Conservation (phyloP, 1,140 invertebrate genomes). For the Prorops nasuta region DNA sequence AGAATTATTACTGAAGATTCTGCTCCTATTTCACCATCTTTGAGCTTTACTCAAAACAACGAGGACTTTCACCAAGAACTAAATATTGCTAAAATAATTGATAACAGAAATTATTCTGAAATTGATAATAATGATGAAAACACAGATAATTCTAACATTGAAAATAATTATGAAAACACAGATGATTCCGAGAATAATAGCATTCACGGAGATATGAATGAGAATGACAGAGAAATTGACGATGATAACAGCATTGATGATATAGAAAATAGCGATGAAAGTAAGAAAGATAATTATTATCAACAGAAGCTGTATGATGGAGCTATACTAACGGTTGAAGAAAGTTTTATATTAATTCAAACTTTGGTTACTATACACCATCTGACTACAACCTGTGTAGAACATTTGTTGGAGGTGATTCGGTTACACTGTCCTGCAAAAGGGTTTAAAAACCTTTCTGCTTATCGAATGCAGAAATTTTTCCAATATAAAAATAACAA, state of each 20-base stretch:
- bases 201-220: background rate
- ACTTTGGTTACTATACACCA: constrained; percentile 2
- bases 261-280: background rate
- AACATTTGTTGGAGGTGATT: constrained; percentile 1
- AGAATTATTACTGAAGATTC: too few relatives aligned
- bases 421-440: constrained; percentile 1
- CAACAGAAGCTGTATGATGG: constrained; percentile 1
- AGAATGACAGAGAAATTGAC: background rate
- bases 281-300: constrained; percentile 5
- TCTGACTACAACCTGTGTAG: background rate
- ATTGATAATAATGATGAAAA: background rate
- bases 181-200: background rate
- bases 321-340: background rate
- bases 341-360: background rate
- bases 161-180: background rate
- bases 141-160: background rate
- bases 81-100: too few relatives aligned
- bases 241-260: background rate
- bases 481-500: constrained; percentile 2
- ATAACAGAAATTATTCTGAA: too few relatives aligned
- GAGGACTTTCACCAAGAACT: too few relatives aligned
- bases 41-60: too few relatives aligned
- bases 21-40: too few relatives aligned
- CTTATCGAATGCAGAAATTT: constrained; percentile 4
- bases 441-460: constrained; percentile 4